Evolutionary conservation across 2,888 invertebrate species (phyloP).

Genomic region (Eupeodes latifasciatus): DNA sequence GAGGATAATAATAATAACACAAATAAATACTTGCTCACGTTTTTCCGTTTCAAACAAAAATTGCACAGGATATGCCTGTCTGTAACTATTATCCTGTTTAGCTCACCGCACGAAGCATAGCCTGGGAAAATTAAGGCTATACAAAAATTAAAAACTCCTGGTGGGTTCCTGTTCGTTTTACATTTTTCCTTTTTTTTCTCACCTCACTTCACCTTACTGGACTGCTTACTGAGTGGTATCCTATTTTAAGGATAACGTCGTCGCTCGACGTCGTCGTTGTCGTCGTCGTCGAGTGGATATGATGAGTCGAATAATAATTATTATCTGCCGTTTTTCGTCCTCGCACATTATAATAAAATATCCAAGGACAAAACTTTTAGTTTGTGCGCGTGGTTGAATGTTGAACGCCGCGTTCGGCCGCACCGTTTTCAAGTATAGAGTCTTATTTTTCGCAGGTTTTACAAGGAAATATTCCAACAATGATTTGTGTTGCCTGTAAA

Average conservation of each 20-base stretch:
- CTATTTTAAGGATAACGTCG: constrained; percentile 13
- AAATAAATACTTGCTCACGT: constrained; percentile 71
- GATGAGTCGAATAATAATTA: constrained; percentile 57
- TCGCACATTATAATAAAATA: neutral
- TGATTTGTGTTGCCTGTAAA: constrained; percentile 64
- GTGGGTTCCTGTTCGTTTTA: constrained; percentile 19
- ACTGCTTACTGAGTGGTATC: too few species aligned
- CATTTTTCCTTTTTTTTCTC: constrained; percentile 18
- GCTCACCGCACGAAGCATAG: constrained; percentile 41
- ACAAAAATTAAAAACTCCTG: constrained; percentile 44
- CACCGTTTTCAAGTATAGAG: neutral
- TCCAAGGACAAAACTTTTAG: constrained; percentile 60
- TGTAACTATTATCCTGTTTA: constrained; percentile 63
- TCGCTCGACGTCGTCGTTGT: neutral
- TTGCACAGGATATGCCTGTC: constrained; percentile 57
- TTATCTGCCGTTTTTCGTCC: constrained; percentile 56
- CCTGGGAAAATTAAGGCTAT: constrained; percentile 46
- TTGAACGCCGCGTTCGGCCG: too few species aligned
- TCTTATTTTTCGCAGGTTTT: constrained; percentile 34
- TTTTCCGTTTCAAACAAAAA: constrained; percentile 25
- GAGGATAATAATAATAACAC: constrained; percentile 61
- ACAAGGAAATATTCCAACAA: constrained; percentile 41
- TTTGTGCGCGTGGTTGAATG: constrained; percentile 8
- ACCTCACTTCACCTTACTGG: neutral
- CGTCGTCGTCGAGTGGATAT: constrained; percentile 8